Base-by-base conservation (phyloP, 2,797 vertebrate species). In the Uromys caudimaculatus region DNA sequence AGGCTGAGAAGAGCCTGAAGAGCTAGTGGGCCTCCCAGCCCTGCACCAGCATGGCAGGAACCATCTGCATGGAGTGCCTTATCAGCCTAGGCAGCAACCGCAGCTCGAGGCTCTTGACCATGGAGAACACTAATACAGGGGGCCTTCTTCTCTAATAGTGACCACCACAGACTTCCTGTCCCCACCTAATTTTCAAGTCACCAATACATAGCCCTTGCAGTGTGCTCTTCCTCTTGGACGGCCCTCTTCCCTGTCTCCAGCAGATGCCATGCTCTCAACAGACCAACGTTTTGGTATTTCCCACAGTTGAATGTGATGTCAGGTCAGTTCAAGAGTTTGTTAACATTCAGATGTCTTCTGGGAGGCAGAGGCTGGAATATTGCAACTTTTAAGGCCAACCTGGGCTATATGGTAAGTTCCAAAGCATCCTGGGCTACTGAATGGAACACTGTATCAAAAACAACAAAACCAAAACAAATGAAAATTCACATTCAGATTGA, bases 1-100 rank as follows among this genome's bases (percentile, higher is more conserved):
- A 95, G 97, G 44, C 69, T 94, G 47, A 38, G 89, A 73, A 71
- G n/a, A 41, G 79, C 50, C 24, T 78, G 90, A 62, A 88, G 38
- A 41, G 38, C 71, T 24, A 21, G 32, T 6, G 2, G 4, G 24
- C 24, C n/a, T 17, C 24, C 9, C 54, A 41, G 56, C 24, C 38
- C 11, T 79, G 52, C 29, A 94, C 56, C 85, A 82, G 58, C 47
- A 64, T 32, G 90, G 90, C 90, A 91, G 87, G 56, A 85, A 24
- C 12, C 79, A 86, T 96, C 95, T 91, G 88, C 86, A 81, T 29
- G 78, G 54, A 96, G 93, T 1, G 0, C 23, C n/a, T 58, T 92
- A 64, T 91, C 95, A 88, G 35, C 93, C 47, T 54, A 54, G 73
- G 93, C 69, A 71, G 32, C 69, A 79, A 86, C 52, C 78, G 86